phyloP scores from a whole-genome alignment of 2,797 vertebrate genomes.

The Falco columbarius region DNA sequence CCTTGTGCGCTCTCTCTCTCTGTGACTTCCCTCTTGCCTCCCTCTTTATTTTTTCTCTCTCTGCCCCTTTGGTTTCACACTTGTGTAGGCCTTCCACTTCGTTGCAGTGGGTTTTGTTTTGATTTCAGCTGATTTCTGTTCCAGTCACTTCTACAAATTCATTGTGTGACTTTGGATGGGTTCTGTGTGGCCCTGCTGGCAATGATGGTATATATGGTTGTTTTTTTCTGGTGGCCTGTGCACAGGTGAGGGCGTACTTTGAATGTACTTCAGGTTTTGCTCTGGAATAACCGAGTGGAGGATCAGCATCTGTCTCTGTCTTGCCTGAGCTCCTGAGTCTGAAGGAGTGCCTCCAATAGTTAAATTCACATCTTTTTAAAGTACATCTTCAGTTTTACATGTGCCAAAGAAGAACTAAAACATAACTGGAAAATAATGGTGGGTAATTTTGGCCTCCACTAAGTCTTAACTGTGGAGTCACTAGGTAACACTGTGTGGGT shows the following conservation, averaged over 20 bases:
- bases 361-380: neutral
- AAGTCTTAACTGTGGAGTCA: neutral
- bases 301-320: neutral
- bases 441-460: neutral
- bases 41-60: neutral
- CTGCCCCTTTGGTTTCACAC: neutral
- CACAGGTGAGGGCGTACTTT: neutral
- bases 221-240: neutral
- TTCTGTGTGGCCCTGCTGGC: neutral
- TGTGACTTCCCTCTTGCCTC: accelerated
- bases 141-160: neutral
- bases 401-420: neutral
- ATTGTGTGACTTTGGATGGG: neutral
- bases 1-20: neutral
- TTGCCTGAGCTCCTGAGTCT: neutral
- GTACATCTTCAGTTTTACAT: neutral
- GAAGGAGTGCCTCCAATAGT: neutral
- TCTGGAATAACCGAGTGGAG: neutral
- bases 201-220: neutral
- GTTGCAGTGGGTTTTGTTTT: neutral
- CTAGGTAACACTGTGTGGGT: constrained; percentile 30
- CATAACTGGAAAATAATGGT: neutral
- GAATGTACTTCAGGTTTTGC: neutral
- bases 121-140: neutral
- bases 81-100: neutral